Percentiles rank a stretch among this genome's conserved stretches.
phyloP scores from a whole-genome alignment of 1,140 invertebrate genomes.

The Galleria mellonella region DNA sequence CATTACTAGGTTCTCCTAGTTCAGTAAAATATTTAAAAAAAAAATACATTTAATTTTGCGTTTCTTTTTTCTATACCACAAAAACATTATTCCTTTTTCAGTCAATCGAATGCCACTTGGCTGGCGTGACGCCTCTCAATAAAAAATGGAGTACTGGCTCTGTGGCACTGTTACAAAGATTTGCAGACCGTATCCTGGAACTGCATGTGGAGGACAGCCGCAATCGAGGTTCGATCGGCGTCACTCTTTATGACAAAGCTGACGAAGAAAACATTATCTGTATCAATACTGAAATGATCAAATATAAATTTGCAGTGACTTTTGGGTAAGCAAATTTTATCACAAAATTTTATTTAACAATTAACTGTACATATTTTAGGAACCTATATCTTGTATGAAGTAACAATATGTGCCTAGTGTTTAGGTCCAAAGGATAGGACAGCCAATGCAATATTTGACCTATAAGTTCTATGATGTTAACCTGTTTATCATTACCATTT shows the following conservation, averaged over 20 bases:
- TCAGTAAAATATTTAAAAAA: no score
- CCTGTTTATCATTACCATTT: no score
- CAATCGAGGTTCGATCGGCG: conserved; percentile 35
- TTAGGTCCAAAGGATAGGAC: no score
- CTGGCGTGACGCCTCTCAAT: conserved; percentile 47
- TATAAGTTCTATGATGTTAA: no score
- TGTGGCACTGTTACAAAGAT: conserved; percentile 32
- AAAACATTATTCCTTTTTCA: conserved; percentile 7
- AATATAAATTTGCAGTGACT: conserved; percentile 47
- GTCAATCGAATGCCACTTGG: conserved; percentile 54
- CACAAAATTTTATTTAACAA: no score
- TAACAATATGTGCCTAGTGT: no score
- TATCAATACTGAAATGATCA: conserved; percentile 52
- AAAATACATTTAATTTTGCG: no score
- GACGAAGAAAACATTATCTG: conserved; percentile 38
- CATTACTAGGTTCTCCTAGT: no score
- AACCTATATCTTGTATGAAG: no score
- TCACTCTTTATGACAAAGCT: conserved; percentile 37
- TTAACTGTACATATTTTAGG: no score
- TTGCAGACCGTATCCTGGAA: conserved; percentile 24
- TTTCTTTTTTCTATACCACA: no score
- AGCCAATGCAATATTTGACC: no score
- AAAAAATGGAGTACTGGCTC: conserved; percentile 50
- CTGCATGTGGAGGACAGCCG: conserved; percentile 49
- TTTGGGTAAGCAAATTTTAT: conserved; percentile 57